Evolutionary conservation across 92 coral and sea anemone species (phyloP), one percentile per base, ranked within the genome.

Genomic region (Heliopora coerulea): DNA sequence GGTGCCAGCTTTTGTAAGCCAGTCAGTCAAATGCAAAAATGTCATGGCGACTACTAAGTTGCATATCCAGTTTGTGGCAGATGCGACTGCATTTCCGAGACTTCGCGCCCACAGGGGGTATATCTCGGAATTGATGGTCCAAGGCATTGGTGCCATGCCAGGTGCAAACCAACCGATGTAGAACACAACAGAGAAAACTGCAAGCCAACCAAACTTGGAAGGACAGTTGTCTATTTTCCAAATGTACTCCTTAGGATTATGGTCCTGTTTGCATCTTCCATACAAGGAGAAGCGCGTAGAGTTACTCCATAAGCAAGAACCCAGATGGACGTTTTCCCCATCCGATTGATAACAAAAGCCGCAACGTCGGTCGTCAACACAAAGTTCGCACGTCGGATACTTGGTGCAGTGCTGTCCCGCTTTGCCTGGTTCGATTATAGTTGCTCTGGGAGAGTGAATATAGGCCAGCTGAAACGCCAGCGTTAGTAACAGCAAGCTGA

Each of bases 301-400:
- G 78, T n/a, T n/a, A n/a, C n/a, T n/a, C n/a, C n/a, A n/a, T n/a
- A n/a, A n/a, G n/a, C n/a, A n/a, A n/a, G n/a, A n/a, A n/a, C n/a
- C n/a, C n/a, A n/a, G n/a, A n/a, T n/a, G n/a, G n/a, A n/a, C n/a
- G n/a, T n/a, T 57, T 9, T 70, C 60, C 11, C 24, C 49, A 1
- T 70, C 3, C 35, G 81, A 85, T 8, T 33, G 61, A 46, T 78
- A 93, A 73, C 98, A 93, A 76, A 87, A 93, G 23, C 98, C 98
- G 31, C 77, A 70, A 24, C 30, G 31, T 14, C 31, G 19, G 63
- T 54, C 19, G 7, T 52, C 19, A 27, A 70, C 30, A 32, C 77
- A 70, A 14, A 30, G 40, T 48, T 70, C 12, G 50, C 77, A 70
- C 14, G 77, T 20, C 1, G 52, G 7, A 10, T 4, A 17, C 11